Evolutionary conservation across 2,113 vertebrate species (phyloP), one percentile per base, ranked within the genome.

Genomic region (Lanius collurio): DNA sequence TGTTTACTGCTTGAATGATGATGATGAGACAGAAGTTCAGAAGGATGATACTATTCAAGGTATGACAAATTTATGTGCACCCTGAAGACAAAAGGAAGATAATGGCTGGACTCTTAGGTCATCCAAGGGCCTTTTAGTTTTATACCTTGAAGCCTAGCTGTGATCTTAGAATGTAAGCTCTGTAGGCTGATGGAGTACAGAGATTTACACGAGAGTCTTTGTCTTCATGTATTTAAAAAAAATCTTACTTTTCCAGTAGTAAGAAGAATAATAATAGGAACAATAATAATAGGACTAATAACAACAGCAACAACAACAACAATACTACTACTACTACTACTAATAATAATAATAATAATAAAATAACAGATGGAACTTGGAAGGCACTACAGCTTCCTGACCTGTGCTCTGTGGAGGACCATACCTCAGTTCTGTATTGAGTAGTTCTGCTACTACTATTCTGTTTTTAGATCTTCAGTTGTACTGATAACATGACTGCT

Each of bases 31-130:
- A 8, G 99, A 99, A 96, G 96, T 99, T 96, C 94, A 95, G 65
- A 98, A 92, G 93, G 99, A 99, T 2, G 99, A 99, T 56, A 99
- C 96, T 92, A 98, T 99, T 97, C 99, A 99, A 98, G 99, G 99
- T 99, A 97, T 5, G 44, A 11, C 12, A 77, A 76, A 44, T 85
- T 64, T 85, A 10, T 79, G 37, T 56, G n/a, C 24, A 27, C 13
- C 52, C 20, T 62, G 39, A 63, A 68, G 68, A 46, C 23, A 93
- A 82, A 44, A 20, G 5, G 4, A 60, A 78, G 49, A n/a, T 55
- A 46, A 73, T 75, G 23, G 20, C 33, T 35, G 5, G 62, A 14
- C 16, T 87, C 10, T 46, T 42, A 55, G 64, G 59, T 81, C 47
- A 52, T 15, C 13, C 47, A n/a, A 80, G 33, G 15, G 24, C 27